Conservation (phyloP, 2,113 vertebrate species). For the Colaptes auratus region DNA sequence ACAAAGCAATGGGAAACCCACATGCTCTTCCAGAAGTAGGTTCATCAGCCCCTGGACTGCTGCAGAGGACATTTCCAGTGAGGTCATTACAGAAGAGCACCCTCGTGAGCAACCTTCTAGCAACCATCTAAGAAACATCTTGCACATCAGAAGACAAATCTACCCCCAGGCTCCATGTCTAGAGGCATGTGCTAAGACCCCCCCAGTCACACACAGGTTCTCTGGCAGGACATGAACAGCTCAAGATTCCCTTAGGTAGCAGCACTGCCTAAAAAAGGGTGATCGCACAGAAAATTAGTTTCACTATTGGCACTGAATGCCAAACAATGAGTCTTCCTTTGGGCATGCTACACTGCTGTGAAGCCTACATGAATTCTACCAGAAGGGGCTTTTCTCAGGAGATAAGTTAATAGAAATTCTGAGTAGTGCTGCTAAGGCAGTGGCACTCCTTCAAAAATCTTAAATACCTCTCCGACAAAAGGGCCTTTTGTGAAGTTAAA, state of each 20-base stretch:
- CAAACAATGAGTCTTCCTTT: not conserved
- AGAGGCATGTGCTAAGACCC: not conserved
- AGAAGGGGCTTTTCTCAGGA: not conserved
- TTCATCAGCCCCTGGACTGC: not conserved
- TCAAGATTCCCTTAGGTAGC: not conserved
- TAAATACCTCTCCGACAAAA: not conserved
- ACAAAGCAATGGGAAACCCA: not conserved
- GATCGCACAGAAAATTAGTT: not conserved
- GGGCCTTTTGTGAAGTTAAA: not conserved
- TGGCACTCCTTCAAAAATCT: not conserved
- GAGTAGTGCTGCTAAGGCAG: not conserved
- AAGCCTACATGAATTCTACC: not conserved
- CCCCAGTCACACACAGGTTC: not conserved
- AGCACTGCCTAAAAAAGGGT: not conserved
- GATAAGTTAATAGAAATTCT: not conserved
- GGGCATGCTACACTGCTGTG: rapidly evolving
- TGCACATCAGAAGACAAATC: not conserved
- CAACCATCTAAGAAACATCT: rapidly evolving
- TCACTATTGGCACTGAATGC: not conserved
- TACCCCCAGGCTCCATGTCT: rapidly evolving
- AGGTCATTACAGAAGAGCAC: not conserved
- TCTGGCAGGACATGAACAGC: not conserved
- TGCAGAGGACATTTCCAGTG: not conserved
- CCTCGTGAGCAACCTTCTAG: not conserved
- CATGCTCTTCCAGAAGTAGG: not conserved